Conservation (phyloP, 2,113 vertebrate species). For the Gasterosteus aculeatus region DNA sequence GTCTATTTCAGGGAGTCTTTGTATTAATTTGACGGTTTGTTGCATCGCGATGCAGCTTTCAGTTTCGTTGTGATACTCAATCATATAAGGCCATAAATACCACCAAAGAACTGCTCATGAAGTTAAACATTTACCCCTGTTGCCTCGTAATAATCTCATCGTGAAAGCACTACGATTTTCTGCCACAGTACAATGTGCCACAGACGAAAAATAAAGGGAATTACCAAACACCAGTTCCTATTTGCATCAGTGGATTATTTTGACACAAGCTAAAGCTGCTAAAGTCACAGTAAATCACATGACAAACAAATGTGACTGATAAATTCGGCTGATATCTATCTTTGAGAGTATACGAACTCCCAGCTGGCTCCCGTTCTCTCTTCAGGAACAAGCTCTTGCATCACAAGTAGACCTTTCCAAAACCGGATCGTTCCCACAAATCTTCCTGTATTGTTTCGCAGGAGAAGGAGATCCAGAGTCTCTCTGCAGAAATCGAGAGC, state of each 20-base stretch:
- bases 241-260: background rate
- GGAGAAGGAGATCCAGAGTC: constrained; percentile 88
- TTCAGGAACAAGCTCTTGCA: background rate
- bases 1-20: background rate
- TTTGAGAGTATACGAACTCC: background rate
- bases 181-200: no score
- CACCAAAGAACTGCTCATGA: no score
- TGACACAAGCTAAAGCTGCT: background rate
- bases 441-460: constrained; percentile 43
- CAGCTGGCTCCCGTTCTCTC: background rate
- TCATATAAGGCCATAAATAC: no score
- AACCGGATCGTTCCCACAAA: background rate
- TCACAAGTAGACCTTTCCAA: background rate
- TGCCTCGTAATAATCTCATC: no score
- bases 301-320: no score
- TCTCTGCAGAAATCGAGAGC: constrained; percentile 87
- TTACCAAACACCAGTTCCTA: no score
- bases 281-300: background rate
- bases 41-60: background rate
- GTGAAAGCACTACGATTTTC: no score
- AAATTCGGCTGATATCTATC: no score
- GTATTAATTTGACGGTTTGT: background rate
- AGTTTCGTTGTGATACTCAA: constrained; percentile 18
- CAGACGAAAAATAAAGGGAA: no score
- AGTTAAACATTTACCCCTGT: no score